These are phyloP conservation scores for Melanostoma scalare DNA, from an alignment of 2,888 invertebrate species.

Conservation along the genomic window DNA sequence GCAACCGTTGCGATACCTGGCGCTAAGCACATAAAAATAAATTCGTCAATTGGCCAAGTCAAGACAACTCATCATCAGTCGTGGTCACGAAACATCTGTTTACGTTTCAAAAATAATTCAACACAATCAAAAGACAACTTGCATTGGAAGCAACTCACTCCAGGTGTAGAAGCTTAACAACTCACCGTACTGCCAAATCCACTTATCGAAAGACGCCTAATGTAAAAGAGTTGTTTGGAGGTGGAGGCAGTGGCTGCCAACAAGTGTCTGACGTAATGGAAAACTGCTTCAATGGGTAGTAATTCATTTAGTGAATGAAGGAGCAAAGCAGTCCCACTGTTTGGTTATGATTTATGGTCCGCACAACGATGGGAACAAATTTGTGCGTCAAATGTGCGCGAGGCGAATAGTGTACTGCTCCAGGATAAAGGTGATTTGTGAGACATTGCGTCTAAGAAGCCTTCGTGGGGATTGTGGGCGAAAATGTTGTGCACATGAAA, in stretches of 20 bases:
- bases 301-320: slow-evolving; percentile 57
- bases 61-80: slow-evolving; percentile 22
- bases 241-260: slow-evolving; percentile 36
- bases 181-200: slow-evolving; percentile 23
- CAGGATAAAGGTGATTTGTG: slow-evolving; percentile 43
- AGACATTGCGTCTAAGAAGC: slow-evolving; percentile 13
- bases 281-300: slow-evolving; percentile 51
- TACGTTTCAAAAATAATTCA: slow-evolving; percentile 9
- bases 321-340: slow-evolving; percentile 45
- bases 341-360: slow-evolving; percentile 49
- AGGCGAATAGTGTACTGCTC: slow-evolving; percentile 11
- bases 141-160: slow-evolving; percentile 24
- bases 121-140: slow-evolving; percentile 27
- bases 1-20: slow-evolving; percentile 18
- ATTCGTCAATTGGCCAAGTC: slow-evolving; percentile 11
- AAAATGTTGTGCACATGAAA: slow-evolving; percentile 26
- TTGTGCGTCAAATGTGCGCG: slow-evolving; percentile 21
- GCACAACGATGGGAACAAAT: slow-evolving; percentile 32
- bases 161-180: slow-evolving; percentile 55
- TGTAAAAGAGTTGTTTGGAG: slow-evolving; percentile 16
- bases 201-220: slow-evolving; percentile 28
- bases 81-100: not conserved
- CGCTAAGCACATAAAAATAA: slow-evolving; percentile 10
- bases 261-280: slow-evolving; percentile 63
- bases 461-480: slow-evolving; percentile 42